Percentiles rank a stretch among this genome's conserved stretches.
Conservation (phyloP, 1,140 invertebrate genomes). For the Trissolcus basalis region DNA sequence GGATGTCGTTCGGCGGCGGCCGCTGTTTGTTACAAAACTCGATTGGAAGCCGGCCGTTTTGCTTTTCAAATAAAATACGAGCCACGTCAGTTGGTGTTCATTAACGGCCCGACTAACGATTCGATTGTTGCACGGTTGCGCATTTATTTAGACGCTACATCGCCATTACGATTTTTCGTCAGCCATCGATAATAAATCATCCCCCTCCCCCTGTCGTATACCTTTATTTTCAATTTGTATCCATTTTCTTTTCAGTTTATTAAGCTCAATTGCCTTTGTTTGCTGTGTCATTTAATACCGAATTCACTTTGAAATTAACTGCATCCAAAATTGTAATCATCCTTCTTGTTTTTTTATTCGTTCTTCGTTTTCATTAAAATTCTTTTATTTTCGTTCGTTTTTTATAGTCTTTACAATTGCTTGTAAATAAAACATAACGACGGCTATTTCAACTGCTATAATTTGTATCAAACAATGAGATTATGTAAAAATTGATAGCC, state of each 20-base stretch:
- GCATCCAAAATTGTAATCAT: conserved; percentile 3
- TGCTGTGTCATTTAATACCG: conserved; percentile 1
- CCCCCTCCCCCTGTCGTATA: conserved; percentile 45
- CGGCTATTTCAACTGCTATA: conserved; percentile 23
- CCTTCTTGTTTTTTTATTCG: conserved; percentile 7
- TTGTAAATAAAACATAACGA: conserved; percentile 40
- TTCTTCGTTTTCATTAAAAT: not conserved
- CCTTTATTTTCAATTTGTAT: conserved; percentile 57
- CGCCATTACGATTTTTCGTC: conserved; percentile 58
- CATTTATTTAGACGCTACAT: conserved; percentile 60
- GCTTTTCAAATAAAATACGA: conserved; percentile 73
- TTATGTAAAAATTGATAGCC: conserved; percentile 54
- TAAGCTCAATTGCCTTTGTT: conserved; percentile 50
- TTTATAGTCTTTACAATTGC: conserved; percentile 15
- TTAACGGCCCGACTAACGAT: conserved; percentile 70
- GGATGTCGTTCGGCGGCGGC: conserved; percentile 57
- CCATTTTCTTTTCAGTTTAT: conserved; percentile 59
- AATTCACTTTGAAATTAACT: too few relatives aligned
- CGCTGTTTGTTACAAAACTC: conserved; percentile 72
- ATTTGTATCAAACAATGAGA: conserved; percentile 51
- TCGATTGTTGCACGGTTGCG: conserved; percentile 69
- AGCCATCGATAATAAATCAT: conserved; percentile 60
- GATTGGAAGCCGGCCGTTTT: conserved; percentile 66
- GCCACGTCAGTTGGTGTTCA: conserved; percentile 71
- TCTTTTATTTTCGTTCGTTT: conserved; percentile 15